Percentiles rank a stretch among this genome's conserved stretches.
These are phyloP conservation scores for Ochlodes sylvanus DNA, from an alignment of 2,888 invertebrate species.

Conservation along the genomic window DNA sequence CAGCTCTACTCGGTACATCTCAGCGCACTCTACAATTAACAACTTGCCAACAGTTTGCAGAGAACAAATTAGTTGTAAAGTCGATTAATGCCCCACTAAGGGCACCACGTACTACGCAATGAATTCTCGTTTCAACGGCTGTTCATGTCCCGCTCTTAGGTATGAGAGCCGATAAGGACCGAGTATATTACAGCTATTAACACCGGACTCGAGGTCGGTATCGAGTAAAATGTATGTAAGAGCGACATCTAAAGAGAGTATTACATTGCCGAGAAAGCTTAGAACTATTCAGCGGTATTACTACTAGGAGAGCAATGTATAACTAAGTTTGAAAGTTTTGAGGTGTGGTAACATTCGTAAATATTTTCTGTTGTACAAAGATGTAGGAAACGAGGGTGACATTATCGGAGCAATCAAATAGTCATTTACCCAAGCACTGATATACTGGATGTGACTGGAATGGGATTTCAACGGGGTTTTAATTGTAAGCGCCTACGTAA, in stretches of 20 bases:
- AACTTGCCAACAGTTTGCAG: constrained; percentile 36
- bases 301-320: constrained; percentile 20
- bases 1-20: constrained; percentile 27
- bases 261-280: constrained; percentile 23
- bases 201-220: constrained; percentile 38
- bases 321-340: neutral
- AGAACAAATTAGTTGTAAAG: constrained; percentile 45
- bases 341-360: constrained; percentile 4
- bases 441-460: constrained; percentile 36
- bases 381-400: constrained; percentile 46
- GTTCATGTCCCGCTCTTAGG: constrained; percentile 42
- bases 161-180: constrained; percentile 40
- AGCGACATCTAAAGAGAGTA: neutral
- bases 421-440: constrained; percentile 53
- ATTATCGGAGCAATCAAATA: constrained; percentile 68
- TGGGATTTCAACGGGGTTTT: constrained; percentile 38
- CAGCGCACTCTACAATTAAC: constrained; percentile 33
- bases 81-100: constrained; percentile 46
- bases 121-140: constrained; percentile 45
- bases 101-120: constrained; percentile 44
- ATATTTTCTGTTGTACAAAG: constrained; percentile 26
- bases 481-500: constrained; percentile 24
- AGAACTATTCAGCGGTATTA: too few relatives aligned
- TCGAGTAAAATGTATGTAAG: constrained; percentile 6
- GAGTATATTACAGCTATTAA: constrained; percentile 40